phyloP scores from a whole-genome alignment of 2,888 invertebrate genomes.

The Sesia apiformis region DNA sequence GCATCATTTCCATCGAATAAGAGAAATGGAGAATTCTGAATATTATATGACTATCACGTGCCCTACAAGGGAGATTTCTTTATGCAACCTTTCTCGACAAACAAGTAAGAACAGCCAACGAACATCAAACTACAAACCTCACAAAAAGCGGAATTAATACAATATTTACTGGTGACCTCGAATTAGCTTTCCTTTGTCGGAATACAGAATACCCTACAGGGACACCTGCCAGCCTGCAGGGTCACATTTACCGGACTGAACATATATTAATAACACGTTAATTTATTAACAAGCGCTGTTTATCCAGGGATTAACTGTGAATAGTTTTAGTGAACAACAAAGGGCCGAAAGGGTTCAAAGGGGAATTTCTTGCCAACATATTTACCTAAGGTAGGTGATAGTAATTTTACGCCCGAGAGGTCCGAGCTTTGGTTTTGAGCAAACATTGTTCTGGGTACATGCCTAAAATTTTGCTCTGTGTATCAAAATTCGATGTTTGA shows the following conservation, averaged over 20 bases:
- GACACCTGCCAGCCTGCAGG: conserved; percentile 63
- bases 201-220: conserved; percentile 48
- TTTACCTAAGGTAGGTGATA: conserved; percentile 73
- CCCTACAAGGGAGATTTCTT: no score
- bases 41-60: no score
- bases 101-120: no score
- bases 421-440: conserved; percentile 47
- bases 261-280: conserved; percentile 74
- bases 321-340: conserved; percentile 75
- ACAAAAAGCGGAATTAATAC: conserved; percentile 52
- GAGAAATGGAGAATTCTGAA: no score
- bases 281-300: conserved; percentile 73
- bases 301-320: conserved; percentile 73
- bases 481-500: conserved; percentile 39
- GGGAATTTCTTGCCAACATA: conserved; percentile 73
- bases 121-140: no score
- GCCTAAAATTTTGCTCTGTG: conserved; percentile 44
- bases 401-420: conserved; percentile 71
- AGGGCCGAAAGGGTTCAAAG: conserved; percentile 72
- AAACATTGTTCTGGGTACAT: conserved; percentile 28
- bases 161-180: conserved; percentile 64
- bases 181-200: conserved; percentile 61
- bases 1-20: no score
- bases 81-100: no score
- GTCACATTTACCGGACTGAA: conserved; percentile 41